These are phyloP conservation scores for Pelobates fuscus DNA, from an alignment of 2,113 vertebrate genomes.

Conservation along the genomic window DNA sequence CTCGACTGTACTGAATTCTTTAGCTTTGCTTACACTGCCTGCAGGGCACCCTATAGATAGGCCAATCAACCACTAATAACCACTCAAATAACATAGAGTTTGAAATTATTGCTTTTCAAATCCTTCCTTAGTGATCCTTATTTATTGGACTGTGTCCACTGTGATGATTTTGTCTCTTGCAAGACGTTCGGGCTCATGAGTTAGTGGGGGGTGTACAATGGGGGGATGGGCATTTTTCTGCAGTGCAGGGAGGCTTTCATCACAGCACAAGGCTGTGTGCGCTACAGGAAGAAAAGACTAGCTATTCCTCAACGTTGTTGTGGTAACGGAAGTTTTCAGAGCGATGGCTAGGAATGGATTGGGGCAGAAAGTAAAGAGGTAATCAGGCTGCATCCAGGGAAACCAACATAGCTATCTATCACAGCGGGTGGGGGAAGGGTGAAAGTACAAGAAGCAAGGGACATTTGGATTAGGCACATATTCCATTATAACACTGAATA, in stretches of 20 bases:
- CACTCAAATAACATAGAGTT: too few species aligned
- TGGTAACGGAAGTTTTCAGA: constrained; percentile 71
- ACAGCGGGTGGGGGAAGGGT: neutral
- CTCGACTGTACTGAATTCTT: too few species aligned
- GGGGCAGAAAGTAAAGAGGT: constrained; percentile 62
- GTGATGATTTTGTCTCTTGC: neutral
- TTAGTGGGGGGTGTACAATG: constrained; percentile 46
- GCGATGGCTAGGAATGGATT: constrained; percentile 67
- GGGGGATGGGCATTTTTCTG: constrained; percentile 56
- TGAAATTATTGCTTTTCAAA: too few species aligned
- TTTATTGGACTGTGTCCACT: neutral
- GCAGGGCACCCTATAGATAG: too few species aligned
- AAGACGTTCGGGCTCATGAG: neutral
- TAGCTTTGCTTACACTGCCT: too few species aligned
- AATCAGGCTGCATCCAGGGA: constrained; percentile 60
- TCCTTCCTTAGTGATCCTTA: too few species aligned
- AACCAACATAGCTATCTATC: constrained; percentile 10
- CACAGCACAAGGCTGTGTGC: constrained; percentile 57
- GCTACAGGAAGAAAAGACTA: constrained; percentile 64
- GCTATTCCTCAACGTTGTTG: constrained; percentile 67
- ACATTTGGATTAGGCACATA: too few species aligned
- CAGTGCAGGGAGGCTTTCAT: constrained; percentile 62
- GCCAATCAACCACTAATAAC: too few species aligned
- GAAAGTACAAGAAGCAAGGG: too few species aligned
- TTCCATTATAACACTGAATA: too few species aligned